Percentiles rank a stretch among this genome's conserved stretches.
Evolutionary conservation across 2,113 vertebrate species (phyloP).

Genomic region (Barnardius zonarius): DNA sequence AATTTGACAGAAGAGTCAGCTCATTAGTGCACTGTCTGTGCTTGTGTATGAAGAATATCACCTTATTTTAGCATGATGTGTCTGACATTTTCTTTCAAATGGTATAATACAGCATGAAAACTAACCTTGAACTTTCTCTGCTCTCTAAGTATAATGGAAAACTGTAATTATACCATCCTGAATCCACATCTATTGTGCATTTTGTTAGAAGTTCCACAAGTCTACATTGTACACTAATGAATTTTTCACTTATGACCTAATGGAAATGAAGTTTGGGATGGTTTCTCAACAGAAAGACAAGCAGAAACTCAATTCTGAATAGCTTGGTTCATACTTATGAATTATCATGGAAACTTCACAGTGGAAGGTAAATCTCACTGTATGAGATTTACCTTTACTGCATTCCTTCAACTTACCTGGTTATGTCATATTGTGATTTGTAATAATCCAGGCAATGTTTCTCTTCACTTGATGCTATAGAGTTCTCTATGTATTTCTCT

Average conservation of each 20-base stretch:
- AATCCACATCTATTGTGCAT: not conserved
- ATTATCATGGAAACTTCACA: not conserved
- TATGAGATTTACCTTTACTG: not conserved
- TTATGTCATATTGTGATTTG: not conserved
- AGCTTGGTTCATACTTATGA: not conserved
- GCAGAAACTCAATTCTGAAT: not conserved
- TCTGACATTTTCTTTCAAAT: conserved; percentile 71
- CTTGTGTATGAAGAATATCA: conserved; percentile 51
- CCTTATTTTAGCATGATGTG: conserved; percentile 49
- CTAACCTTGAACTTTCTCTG: conserved; percentile 36
- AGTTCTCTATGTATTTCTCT: not conserved
- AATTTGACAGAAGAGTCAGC: conserved; percentile 51
- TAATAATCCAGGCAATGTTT: not conserved
- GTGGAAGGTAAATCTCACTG: not conserved
- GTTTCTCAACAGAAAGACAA: not conserved
- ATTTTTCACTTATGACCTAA: conserved; percentile 27
- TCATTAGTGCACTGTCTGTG: conserved; percentile 62
- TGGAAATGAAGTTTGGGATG: not conserved
- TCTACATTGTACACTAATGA: not conserved
- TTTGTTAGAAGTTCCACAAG: not conserved
- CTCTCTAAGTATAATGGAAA: conserved; percentile 36
- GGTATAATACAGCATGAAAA: conserved; percentile 50
- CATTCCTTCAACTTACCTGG: not conserved
- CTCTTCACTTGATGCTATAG: not conserved
- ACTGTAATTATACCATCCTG: conserved; percentile 55